phyloP scores from a whole-genome alignment of 92 coral and sea anemone species.

The Scolanthus callimorphus region DNA sequence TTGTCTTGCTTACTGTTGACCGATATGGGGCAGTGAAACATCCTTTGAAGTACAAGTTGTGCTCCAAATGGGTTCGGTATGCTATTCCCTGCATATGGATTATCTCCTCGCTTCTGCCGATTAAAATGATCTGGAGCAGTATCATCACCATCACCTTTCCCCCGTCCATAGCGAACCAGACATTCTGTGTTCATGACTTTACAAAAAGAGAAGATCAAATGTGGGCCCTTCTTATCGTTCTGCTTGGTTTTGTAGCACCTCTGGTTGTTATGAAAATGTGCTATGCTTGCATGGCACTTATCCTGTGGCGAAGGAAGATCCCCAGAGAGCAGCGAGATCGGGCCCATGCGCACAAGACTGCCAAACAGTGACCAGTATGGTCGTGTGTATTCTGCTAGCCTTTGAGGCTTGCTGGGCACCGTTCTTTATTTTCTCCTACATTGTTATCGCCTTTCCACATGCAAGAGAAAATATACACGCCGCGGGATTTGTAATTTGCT shows the following conservation, averaged over 20 bases:
- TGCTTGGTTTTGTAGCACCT: neutral
- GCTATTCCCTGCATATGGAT: neutral
- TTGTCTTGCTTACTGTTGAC: neutral
- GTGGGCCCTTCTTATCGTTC: neutral
- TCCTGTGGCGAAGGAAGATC: neutral
- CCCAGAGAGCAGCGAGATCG: neutral
- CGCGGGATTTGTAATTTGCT: neutral
- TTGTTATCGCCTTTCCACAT: neutral
- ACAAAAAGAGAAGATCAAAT: neutral
- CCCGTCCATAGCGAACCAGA: neutral
- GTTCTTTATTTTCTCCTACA: neutral
- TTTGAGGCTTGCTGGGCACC: slow-evolving; percentile 1
- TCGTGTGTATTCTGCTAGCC: neutral
- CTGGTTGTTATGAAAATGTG: neutral
- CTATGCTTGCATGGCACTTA: neutral
- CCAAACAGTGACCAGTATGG: neutral
- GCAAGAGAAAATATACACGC: neutral
- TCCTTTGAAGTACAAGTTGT: neutral
- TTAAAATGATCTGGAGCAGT: neutral
- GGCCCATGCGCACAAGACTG: neutral
- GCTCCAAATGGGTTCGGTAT: neutral
- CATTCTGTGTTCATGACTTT: neutral
- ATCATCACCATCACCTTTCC: neutral
- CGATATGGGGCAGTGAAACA: neutral
- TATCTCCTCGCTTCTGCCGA: neutral